Conservation (phyloP, 2,113 vertebrate genomes). For the Entomyzon cyanotis region DNA sequence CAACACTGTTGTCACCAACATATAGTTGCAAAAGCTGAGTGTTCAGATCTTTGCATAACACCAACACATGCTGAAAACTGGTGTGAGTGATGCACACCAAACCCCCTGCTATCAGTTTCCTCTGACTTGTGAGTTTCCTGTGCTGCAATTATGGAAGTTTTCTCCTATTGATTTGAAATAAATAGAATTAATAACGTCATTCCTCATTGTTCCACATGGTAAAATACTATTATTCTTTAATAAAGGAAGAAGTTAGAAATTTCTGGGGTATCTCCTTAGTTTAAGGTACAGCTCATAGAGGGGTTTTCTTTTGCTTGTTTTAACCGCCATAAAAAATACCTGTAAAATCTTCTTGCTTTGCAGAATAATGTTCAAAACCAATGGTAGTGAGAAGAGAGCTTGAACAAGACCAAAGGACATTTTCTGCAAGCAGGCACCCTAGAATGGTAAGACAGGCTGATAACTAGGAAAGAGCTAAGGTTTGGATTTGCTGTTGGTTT, state of each 20-base stretch:
- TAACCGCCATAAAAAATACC: not conserved
- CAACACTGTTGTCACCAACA: not conserved
- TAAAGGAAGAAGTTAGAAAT: not conserved
- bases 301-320: not conserved
- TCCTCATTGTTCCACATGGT: not conserved
- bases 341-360: not conserved
- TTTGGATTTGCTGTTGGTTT: not conserved
- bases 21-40: not conserved
- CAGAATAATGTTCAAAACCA: not conserved
- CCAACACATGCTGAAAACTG: fast-evolving
- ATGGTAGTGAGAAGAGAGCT: not conserved
- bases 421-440: not conserved
- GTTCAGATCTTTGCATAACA: not conserved
- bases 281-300: not conserved
- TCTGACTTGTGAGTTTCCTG: not conserved
- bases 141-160: not conserved
- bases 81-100: not conserved
- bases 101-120: not conserved
- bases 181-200: not conserved
- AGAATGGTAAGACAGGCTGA: not conserved
- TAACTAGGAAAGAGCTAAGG: not conserved
- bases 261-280: not conserved
- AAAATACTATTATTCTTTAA: not conserved
- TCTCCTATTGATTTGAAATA: not conserved
- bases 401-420: not conserved